Evolutionary conservation across 2,888 invertebrate species (phyloP), one percentile per base, ranked within the genome.

Genomic region (Crocallis elinguaria): DNA sequence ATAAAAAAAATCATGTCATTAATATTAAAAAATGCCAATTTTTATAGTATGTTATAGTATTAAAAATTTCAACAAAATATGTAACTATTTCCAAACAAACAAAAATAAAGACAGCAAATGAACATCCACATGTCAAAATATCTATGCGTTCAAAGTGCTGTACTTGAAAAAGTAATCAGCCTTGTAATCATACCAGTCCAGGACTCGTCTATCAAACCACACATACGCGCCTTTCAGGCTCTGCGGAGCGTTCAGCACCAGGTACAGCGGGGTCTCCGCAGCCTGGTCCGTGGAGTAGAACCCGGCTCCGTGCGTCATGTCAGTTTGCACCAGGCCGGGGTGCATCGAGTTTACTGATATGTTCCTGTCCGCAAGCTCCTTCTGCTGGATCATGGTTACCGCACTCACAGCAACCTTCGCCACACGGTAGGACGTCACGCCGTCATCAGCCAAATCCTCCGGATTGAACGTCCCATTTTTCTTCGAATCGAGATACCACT

Each of bases 301-400:
- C 0, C 95, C 96, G 60, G 89, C 91, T 16, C 93, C 92, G 27
- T 86, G 88, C 0, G 94, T 93, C 96, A 97, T 95, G 67, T 96
- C 95, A 0, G 96, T 97, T 55, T 92, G 93, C 0, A 96, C 96
- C 62, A 94, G 93, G 0, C 96, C 96, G 4, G 96, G 96, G 75
- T 95, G 94, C 69, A 94, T 93, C 7, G 93, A 86, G 77, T 95
- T 96, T 0, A 88, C 76, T 0, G 64, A 65, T 25, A 96, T 92
- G 51, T 94, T 93, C 48, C 93, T 91, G 0, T 90, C 85, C 7
- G 77, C 77, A 9, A 95, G 87, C 27, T 91, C 81, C 27, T 86
- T 83, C 66, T 96, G 95, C 64, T 95, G 95, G 37, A 96, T 79
- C 23, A 92, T 82, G 0, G 95, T 93, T 42, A 96, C 71, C 0